A percentile compares a stretch with the other conserved stretches of the same genome.
Evolutionary conservation across 2,888 invertebrate species (phyloP).

Genomic region (Melipona beecheii): DNA sequence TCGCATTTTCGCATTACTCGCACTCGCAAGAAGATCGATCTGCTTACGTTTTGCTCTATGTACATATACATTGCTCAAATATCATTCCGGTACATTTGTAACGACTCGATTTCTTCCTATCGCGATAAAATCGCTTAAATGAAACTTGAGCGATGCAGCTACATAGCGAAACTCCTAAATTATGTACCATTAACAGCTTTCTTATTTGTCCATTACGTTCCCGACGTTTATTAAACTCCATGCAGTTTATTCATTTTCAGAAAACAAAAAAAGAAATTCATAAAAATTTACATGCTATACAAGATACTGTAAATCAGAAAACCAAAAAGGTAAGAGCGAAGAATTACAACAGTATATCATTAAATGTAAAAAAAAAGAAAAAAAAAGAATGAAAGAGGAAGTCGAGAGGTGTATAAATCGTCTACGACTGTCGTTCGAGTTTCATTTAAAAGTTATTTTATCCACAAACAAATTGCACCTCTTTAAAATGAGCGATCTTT

Average conservation of each 20-base stretch:
- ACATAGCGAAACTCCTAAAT: not conserved
- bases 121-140: slow-evolving; percentile 34
- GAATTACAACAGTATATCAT: not conserved
- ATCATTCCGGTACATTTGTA: slow-evolving; percentile 4
- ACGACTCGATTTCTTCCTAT: not conserved
- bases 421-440: slow-evolving; percentile 24
- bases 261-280: not conserved
- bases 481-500: not conserved
- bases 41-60: not conserved
- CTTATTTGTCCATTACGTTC: not conserved
- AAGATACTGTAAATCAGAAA: not conserved
- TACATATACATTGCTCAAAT: slow-evolving; percentile 7
- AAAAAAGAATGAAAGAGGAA: slow-evolving; percentile 4
- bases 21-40: slow-evolving; percentile 15
- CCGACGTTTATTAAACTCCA: not conserved
- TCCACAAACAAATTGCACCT: slow-evolving; percentile 37
- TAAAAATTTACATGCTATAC: not conserved
- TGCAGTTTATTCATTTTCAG: not conserved
- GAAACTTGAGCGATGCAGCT: slow-evolving; percentile 33
- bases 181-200: not conserved
- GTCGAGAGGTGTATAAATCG: slow-evolving; percentile 13
- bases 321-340: not conserved
- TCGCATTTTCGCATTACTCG: not conserved
- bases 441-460: slow-evolving; percentile 25
- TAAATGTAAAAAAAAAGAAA: not conserved